Evolutionary conservation across 1,140 invertebrate genomes (phyloP).

Genomic region (Drosophila hydei): DNA sequence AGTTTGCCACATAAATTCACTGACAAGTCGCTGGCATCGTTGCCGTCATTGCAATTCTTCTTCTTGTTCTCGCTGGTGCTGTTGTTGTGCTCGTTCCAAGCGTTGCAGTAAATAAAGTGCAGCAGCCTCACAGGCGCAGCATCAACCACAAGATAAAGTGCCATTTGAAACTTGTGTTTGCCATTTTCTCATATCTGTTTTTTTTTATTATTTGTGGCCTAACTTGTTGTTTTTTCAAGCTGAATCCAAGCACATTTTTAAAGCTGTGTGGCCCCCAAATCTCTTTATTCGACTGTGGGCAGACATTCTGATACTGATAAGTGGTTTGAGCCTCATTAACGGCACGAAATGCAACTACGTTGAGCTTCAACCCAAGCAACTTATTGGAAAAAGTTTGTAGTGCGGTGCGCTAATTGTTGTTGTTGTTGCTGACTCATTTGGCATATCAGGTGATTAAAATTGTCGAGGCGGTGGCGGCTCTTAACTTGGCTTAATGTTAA

Average conservation of each 20-base stretch:
- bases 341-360: conserved; percentile 9
- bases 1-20: conserved; percentile 73
- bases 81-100: conserved; percentile 2
- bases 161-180: conserved; percentile 72
- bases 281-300: conserved; percentile 14
- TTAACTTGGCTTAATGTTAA: conserved; percentile 72
- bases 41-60: conserved; percentile 44
- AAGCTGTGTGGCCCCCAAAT: conserved; percentile 7
- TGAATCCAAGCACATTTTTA: conserved; percentile 42
- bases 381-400: conserved; percentile 8
- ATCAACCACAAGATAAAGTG: conserved; percentile 70
- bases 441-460: conserved; percentile 49
- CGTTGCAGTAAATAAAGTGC: conserved; percentile 59
- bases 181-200: conserved; percentile 44
- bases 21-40: conserved; percentile 57
- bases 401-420: conserved; percentile 12
- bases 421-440: conserved; percentile 40
- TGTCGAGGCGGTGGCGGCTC: conserved; percentile 52
- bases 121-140: conserved; percentile 49
- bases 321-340: conserved; percentile 11
- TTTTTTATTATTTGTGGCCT: background rate
- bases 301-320: background rate
- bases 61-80: conserved; percentile 4
- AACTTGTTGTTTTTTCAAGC: conserved; percentile 46
- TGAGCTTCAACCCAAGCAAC: background rate